A percentile compares a stretch with the other conserved stretches of the same genome.
These are phyloP conservation scores for Phymatocera aterrima DNA, from an alignment of 2,888 invertebrate species.

Conservation along the genomic window DNA sequence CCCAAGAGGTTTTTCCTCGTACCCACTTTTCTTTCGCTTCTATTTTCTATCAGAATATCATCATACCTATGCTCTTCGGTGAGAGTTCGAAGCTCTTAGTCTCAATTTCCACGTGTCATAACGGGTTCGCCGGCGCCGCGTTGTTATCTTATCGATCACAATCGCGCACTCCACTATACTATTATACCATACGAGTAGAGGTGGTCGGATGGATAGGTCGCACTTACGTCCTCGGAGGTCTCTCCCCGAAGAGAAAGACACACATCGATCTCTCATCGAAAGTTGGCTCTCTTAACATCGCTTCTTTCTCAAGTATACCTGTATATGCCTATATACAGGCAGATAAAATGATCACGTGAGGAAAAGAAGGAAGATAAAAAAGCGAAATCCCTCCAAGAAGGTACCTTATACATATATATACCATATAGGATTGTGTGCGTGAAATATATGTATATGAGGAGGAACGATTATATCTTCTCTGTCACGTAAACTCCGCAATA, in stretches of 20 bases:
- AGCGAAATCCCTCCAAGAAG: no score
- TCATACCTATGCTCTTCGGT: no score
- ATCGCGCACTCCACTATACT: background rate
- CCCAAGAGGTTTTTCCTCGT: background rate
- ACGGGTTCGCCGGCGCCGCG: constrained; percentile 20
- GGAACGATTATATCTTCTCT: no score
- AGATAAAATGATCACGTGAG: background rate
- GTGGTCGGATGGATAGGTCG: background rate
- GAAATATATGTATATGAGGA: no score
- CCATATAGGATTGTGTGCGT: no score
- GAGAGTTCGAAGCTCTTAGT: background rate
- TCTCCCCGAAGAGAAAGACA: background rate
- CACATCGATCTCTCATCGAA: background rate
- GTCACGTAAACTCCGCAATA: no score
- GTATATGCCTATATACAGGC: background rate
- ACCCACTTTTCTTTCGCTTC: background rate
- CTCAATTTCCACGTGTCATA: constrained; percentile 41
- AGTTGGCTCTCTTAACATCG: constrained; percentile 2
- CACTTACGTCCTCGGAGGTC: background rate
- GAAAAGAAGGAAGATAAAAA: background rate
- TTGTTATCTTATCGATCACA: constrained; percentile 33
- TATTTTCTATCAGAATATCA: no score
- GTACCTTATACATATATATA: no score
- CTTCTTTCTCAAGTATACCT: background rate
- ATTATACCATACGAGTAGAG: background rate